These are phyloP conservation scores for Gymnothorax javanicus DNA, from an alignment of 2,797 vertebrate species.

Conservation along the genomic window DNA sequence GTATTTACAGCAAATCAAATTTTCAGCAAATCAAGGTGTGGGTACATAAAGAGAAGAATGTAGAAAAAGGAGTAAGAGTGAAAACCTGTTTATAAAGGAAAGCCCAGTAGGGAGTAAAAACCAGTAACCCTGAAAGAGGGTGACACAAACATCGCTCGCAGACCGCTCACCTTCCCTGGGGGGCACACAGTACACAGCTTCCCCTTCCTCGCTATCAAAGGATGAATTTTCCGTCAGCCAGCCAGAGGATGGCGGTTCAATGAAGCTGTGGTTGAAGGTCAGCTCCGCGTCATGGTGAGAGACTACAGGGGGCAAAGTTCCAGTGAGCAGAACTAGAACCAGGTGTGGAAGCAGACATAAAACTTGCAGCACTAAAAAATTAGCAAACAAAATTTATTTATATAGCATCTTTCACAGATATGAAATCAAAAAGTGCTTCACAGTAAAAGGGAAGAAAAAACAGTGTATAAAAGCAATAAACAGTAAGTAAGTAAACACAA, in stretches of 20 bases:
- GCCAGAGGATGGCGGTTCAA: conserved; percentile 86
- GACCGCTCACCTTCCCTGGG: conserved; percentile 79
- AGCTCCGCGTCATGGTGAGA: conserved; percentile 92
- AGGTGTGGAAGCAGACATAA: not conserved
- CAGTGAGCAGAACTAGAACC: not conserved
- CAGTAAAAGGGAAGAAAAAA: too few relatives aligned
- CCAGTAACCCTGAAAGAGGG: not conserved
- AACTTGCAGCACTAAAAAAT: too few relatives aligned
- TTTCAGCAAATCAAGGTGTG: not conserved
- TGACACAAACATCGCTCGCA: too few relatives aligned
- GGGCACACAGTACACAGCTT: conserved; percentile 84
- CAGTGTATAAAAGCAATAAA: too few relatives aligned
- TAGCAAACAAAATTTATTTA: too few relatives aligned
- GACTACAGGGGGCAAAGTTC: conserved; percentile 68
- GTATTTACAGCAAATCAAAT: not conserved
- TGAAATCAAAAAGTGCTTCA: too few relatives aligned
- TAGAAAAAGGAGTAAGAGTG: not conserved
- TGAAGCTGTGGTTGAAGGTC: conserved; percentile 97
- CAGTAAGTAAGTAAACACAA: too few relatives aligned
- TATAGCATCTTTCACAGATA: too few relatives aligned
- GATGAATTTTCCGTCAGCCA: conserved; percentile 91
- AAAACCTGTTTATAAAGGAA: not conserved
- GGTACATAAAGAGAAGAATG: not conserved
- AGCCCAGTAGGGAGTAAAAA: not conserved
- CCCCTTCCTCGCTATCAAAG: conserved; percentile 83